Conservation (phyloP, 2,888 invertebrate species). For the Pachycephus smyrnensis region DNA sequence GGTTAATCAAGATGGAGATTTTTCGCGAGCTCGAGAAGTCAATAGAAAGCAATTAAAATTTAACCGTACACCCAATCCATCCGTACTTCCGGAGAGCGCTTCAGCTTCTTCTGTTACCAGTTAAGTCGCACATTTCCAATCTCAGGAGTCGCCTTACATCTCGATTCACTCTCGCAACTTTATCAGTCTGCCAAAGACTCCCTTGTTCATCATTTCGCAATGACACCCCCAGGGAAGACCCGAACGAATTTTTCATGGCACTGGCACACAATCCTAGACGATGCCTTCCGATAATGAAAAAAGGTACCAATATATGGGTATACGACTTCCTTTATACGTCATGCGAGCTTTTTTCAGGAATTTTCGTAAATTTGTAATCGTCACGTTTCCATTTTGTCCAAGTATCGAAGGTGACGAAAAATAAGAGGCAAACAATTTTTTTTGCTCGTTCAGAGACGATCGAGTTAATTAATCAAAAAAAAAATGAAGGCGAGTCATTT, state of each 20-base stretch:
- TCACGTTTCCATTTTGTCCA: neutral
- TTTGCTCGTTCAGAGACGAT: neutral
- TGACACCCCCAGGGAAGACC: neutral
- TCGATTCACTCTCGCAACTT: no score
- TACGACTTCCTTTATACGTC: neutral
- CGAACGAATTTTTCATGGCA: neutral
- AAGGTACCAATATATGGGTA: neutral
- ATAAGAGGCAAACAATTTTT: neutral
- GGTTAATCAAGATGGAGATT: no score
- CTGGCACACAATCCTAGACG: neutral
- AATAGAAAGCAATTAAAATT: no score
- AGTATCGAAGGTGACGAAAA: neutral
- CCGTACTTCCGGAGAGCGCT: no score
- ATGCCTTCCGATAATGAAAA: neutral
- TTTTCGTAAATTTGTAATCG: no score
- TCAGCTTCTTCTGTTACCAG: no score
- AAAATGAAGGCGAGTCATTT: neutral
- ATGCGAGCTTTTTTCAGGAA: neutral
- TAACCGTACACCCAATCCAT: no score
- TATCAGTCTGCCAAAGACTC: neutral
- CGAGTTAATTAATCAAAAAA: neutral
- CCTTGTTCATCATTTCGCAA: neutral
- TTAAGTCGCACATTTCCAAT: no score
- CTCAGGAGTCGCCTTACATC: no score
- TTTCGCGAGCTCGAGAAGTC: no score